A percentile compares a stretch with the other conserved stretches of the same genome.
Conservation (phyloP, 1,140 invertebrate genomes). For the Mizuhopecten yessoensis region DNA sequence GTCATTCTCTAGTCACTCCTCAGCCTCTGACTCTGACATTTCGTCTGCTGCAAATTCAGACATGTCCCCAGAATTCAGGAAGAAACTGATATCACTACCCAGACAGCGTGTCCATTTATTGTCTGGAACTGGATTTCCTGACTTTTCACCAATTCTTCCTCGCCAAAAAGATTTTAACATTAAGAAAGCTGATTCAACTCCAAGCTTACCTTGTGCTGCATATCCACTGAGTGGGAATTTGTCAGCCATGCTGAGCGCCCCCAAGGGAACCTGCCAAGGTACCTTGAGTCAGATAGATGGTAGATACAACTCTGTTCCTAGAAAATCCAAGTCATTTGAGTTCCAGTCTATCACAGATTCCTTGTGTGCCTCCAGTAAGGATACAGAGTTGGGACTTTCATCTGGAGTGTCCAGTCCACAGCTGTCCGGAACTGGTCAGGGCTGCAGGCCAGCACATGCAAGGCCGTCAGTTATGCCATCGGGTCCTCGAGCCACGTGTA, state of each 20-base stretch:
- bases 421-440: not conserved
- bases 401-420: constrained; percentile 23
- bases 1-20: not conserved
- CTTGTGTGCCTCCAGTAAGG: constrained; percentile 15
- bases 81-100: constrained; percentile 26
- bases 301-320: constrained; percentile 18
- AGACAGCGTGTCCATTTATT: constrained; percentile 2
- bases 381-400: constrained; percentile 10
- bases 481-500: not conserved
- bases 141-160: not conserved
- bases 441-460: not conserved
- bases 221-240: constrained; percentile 7
- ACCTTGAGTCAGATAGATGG: not conserved
- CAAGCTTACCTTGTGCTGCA: not conserved
- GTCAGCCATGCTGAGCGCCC: not conserved
- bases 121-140: constrained; percentile 19
- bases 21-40: not conserved
- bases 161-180: not conserved
- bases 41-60: constrained; percentile 4
- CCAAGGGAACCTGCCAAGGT: not conserved
- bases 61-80: constrained; percentile 20
- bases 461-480: not conserved
- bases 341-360: not conserved
- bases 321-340: constrained; percentile 17
- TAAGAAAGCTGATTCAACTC: not conserved